A percentile compares a stretch with the other conserved stretches of the same genome.
Evolutionary conservation across 2,888 invertebrate species (phyloP).

Genomic region (Cataglyphis livida): DNA sequence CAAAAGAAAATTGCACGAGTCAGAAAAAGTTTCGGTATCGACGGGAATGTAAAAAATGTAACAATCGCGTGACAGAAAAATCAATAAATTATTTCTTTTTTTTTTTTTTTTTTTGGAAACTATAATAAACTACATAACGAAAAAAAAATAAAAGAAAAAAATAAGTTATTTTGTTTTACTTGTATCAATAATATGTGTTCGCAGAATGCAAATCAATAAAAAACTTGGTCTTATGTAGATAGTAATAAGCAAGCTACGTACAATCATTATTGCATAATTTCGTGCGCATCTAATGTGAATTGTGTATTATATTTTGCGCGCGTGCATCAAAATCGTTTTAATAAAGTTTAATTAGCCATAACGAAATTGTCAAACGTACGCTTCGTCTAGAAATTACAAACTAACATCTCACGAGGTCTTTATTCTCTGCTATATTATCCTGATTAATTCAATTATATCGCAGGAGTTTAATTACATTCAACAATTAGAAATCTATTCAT

Average conservation of each 20-base stretch:
- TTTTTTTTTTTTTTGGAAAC: not conserved
- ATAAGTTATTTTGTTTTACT: not conserved
- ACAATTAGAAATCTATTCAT: not conserved
- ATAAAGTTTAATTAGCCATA: conserved; percentile 51
- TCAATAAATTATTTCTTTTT: not conserved
- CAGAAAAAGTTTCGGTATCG: not conserved
- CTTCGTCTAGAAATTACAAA: conserved; percentile 43
- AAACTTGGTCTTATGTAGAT: not conserved
- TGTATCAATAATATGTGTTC: not conserved
- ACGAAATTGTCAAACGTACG: conserved; percentile 41
- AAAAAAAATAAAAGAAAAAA: not conserved
- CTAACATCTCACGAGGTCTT: conserved; percentile 40
- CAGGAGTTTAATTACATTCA: conserved; percentile 29
- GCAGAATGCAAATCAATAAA: not conserved
- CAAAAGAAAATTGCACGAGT: not conserved
- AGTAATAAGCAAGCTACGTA: not conserved
- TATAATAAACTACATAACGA: conserved; percentile 12
- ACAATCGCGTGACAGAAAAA: not conserved
- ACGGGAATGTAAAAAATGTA: conserved; percentile 6
- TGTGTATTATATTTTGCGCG: conserved; percentile 35
- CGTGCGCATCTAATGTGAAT: conserved; percentile 1
- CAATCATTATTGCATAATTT: conserved; percentile 37
- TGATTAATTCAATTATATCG: conserved; percentile 48
- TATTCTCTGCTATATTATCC: conserved; percentile 28
- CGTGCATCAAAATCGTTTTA: conserved; percentile 33